Evolutionary conservation across 2,888 invertebrate genomes (phyloP), one percentile per base, ranked within the genome.

Genomic region (Parapristionchus giblindavisi): DNA sequence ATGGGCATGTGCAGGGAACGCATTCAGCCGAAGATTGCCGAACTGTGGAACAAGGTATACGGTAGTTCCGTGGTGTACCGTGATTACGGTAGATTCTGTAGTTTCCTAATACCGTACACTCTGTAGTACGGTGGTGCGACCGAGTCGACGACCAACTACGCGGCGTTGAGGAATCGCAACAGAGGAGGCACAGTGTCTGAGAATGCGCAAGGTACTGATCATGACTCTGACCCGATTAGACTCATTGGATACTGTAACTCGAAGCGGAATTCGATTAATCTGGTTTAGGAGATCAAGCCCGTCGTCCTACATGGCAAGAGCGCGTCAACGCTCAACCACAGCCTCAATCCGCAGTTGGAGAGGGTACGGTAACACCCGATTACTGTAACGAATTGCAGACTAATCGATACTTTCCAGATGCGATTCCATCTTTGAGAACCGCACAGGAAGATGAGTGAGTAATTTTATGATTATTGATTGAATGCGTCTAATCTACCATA

Each of bases 1-100:
- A 83, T 85, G 81, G 77, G 78, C n/a, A 81, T 74, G 14, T 85
- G 85, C 70, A 77, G 78, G 1, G 84, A 85, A 29, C 76, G 84
- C 11, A 74, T 84, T 17, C 75, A 79, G 63, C 85, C 85, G 27
- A 78, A 75, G 77, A 78, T 83, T 27, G 75, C 77, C 24, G 70
- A 81, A 63, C 32, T 81, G 1, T 83, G 82, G 81, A 29, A 72
- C 21, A 83, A 82, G 70, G 83, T 83, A 68, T 32, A 29, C 29
- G 54, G n/a, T 54, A 43, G 43, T n/a, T n/a, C n/a, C n/a, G n/a
- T 43, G 43, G 43, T 17, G 43, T 43, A 43, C 17, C 8, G 43
- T 43, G 43, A 43, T 17, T 43, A 8, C 11, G 8, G 43, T 8
- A 43, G 43, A 43, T 43, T 14, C 43, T 43, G 43, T 43, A 43